Evolutionary conservation across 1,140 invertebrate genomes (phyloP).

Genomic region (Drosophila ananassae): DNA sequence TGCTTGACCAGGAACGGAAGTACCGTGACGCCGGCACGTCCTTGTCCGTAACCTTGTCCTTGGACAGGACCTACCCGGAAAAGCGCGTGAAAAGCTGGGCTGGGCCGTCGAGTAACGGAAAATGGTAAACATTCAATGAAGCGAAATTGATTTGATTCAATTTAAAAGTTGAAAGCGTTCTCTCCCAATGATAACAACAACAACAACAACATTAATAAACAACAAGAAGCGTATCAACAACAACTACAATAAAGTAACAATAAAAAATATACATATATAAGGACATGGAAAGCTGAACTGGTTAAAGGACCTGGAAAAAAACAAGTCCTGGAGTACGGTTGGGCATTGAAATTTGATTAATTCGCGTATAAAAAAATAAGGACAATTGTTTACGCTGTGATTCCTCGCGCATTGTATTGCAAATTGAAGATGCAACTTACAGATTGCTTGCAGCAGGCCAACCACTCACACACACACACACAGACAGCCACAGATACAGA

Average conservation of each 20-base stretch:
- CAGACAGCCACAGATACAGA: neutral
- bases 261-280: neutral
- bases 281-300: neutral
- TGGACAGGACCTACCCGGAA: slow-evolving; percentile 16
- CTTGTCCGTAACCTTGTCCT: slow-evolving; percentile 26
- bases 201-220: neutral
- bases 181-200: slow-evolving; percentile 26
- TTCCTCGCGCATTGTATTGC: slow-evolving; percentile 37
- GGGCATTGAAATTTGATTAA: slow-evolving; percentile 26
- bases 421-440: slow-evolving; percentile 30
- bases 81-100: slow-evolving; percentile 34
- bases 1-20: neutral
- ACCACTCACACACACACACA: neutral
- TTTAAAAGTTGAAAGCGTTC: slow-evolving; percentile 61
- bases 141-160: slow-evolving; percentile 77
- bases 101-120: slow-evolving; percentile 28
- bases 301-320: neutral
- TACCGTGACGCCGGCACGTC: slow-evolving; percentile 39
- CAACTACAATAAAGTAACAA: slow-evolving; percentile 3
- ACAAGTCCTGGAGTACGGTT: neutral
- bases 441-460: neutral
- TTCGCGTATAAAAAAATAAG: slow-evolving; percentile 6
- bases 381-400: slow-evolving; percentile 40
- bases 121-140: slow-evolving; percentile 77
- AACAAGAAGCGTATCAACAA: neutral